Evolutionary conservation across 1,140 invertebrate species (phyloP).

Genomic region (Neodiprion virginianus): DNA sequence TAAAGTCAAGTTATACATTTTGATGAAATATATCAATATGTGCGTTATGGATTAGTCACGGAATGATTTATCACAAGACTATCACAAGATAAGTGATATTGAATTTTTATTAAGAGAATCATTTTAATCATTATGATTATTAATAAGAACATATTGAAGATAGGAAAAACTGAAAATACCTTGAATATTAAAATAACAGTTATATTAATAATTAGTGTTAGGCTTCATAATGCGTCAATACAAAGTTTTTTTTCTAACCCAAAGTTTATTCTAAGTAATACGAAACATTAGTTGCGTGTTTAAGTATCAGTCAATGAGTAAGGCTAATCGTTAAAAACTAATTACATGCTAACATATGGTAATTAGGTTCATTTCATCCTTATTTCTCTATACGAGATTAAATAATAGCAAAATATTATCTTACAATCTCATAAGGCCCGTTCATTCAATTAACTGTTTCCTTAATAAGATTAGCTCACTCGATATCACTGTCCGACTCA

Average conservation of each 20-base stretch:
- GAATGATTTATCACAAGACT: background rate
- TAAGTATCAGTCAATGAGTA: conserved; percentile 12
- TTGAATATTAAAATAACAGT: background rate
- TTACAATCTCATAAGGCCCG: conserved; percentile 52
- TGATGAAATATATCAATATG: background rate
- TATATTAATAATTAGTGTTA: background rate
- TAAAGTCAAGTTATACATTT: too few species aligned
- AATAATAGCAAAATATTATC: conserved; percentile 32
- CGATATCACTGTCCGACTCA: conserved; percentile 33
- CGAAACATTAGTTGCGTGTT: conserved; percentile 8
- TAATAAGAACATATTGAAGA: background rate
- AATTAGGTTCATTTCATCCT: background rate
- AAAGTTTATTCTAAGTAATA: background rate
- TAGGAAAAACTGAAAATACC: too few species aligned
- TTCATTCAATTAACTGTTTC: conserved; percentile 28
- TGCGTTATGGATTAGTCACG: background rate
- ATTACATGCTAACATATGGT: background rate
- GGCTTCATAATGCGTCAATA: background rate
- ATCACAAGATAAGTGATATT: background rate
- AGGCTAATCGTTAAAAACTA: conserved; percentile 2
- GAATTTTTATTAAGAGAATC: background rate
- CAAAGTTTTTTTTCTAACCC: too few species aligned
- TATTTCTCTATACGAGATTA: background rate
- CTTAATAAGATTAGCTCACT: conserved; percentile 34
- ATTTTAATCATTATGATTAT: too few species aligned